A percentile compares a stretch with the other conserved stretches of the same genome.
phyloP scores from a whole-genome alignment of 2,113 vertebrate species.

The Odobenus rosmarus region DNA sequence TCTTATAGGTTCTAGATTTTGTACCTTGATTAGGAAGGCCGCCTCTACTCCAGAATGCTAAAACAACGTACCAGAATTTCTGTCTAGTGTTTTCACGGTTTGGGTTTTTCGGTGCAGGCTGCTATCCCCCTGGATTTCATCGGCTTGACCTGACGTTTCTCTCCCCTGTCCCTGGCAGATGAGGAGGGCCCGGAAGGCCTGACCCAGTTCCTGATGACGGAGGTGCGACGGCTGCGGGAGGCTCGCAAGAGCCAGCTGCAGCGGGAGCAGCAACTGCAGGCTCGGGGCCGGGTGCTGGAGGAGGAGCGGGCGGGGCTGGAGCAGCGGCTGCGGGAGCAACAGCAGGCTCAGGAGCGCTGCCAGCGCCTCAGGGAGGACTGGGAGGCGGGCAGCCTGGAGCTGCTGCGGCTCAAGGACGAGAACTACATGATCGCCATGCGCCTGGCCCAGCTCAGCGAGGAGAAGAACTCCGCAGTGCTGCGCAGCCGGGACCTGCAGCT shows the following conservation, averaged over 20 bases:
- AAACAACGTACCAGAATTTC: not conserved
- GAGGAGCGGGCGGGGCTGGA: slow-evolving; percentile 90
- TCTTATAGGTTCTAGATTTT: not conserved
- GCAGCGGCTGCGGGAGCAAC: slow-evolving; percentile 89
- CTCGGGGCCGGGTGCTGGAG: slow-evolving; percentile 91
- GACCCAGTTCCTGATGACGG: slow-evolving; percentile 96
- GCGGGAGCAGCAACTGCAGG: slow-evolving; percentile 92
- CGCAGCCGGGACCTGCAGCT: slow-evolving; percentile 93
- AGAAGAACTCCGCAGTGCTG: slow-evolving; percentile 89
- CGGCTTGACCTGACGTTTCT: not conserved
- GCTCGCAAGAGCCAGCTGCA: slow-evolving; percentile 90
- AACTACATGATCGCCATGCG: slow-evolving; percentile 96
- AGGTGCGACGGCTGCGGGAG: slow-evolving; percentile 92
- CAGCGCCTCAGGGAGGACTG: slow-evolving; percentile 93
- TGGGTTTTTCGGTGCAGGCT: not conserved
- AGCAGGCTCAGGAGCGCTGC: slow-evolving; percentile 89
- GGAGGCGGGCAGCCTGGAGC: slow-evolving; percentile 91
- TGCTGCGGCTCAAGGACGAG: slow-evolving; percentile 93
- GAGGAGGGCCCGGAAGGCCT: slow-evolving; percentile 96
- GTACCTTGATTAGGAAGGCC: not conserved
- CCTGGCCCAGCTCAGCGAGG: slow-evolving; percentile 92
- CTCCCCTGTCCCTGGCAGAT: slow-evolving; percentile 80
- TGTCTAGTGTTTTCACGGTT: not conserved
- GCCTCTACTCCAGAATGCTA: not conserved
- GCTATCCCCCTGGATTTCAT: not conserved